Evolutionary conservation across 1,140 invertebrate species (phyloP).

Genomic region (Elysia chlorotica): DNA sequence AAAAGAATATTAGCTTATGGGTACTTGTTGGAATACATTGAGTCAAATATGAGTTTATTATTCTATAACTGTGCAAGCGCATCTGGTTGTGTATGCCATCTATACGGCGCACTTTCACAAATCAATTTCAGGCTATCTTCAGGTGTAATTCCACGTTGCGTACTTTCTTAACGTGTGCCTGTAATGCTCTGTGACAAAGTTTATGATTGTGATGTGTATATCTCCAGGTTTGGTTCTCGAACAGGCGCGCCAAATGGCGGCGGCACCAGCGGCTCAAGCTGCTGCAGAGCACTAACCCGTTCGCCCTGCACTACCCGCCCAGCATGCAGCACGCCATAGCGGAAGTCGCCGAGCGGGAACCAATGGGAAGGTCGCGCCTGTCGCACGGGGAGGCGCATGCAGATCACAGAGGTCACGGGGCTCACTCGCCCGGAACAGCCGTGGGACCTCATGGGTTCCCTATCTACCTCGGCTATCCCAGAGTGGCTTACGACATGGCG

Average conservation of each 20-base stretch:
- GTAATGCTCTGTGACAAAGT: no score
- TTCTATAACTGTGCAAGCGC: background rate
- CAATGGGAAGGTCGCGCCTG: background rate
- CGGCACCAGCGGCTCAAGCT: conserved; percentile 63
- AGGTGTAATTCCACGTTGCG: background rate
- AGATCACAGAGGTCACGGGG: background rate
- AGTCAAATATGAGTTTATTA: background rate
- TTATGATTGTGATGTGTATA: no score
- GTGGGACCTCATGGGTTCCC: no score
- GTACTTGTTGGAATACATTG: no score
- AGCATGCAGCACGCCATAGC: background rate
- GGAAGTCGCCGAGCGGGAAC: background rate
- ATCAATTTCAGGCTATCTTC: background rate
- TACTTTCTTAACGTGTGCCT: no score
- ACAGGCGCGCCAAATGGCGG: conserved; percentile 96
- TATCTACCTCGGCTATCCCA: background rate
- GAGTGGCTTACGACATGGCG: no score
- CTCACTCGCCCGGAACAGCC: background rate
- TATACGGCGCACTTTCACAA: background rate
- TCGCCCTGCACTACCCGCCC: conserved; percentile 25
- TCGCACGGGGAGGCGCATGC: background rate
- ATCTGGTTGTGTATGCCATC: background rate
- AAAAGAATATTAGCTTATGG: no score
- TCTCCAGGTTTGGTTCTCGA: conserved; percentile 94
- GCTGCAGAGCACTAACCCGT: conserved; percentile 35